phyloP scores from a whole-genome alignment of 2,888 invertebrate genomes.

The Aromia moschata region DNA sequence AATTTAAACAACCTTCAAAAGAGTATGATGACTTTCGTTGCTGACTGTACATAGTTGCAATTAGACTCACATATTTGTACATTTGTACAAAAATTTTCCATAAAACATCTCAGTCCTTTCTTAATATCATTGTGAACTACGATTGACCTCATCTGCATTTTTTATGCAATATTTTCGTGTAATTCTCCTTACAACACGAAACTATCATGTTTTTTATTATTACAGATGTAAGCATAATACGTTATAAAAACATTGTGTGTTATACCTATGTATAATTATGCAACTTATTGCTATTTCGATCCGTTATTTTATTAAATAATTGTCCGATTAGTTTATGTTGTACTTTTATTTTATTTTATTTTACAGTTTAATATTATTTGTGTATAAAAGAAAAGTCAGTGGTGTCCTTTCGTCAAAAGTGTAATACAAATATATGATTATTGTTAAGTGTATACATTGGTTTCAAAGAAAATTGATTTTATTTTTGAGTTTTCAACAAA shows the following conservation, averaged over 20 bases:
- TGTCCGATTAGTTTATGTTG: constrained; percentile 6
- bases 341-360: constrained; percentile 18
- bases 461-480: no score
- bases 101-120: background rate
- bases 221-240: constrained; percentile 18
- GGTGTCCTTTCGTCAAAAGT: no score
- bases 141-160: constrained; percentile 5
- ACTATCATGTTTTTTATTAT: constrained; percentile 10
- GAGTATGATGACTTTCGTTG: no score
- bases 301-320: constrained; percentile 5
- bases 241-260: constrained; percentile 17
- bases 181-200: constrained; percentile 7
- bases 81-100: no score
- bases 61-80: no score
- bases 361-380: no score
- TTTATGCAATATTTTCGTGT: constrained; percentile 8
- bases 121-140: background rate
- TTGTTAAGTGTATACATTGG: no score
- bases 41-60: no score
- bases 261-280: constrained; percentile 15
- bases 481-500: no score
- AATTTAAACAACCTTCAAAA: no score
- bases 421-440: no score
- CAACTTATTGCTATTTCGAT: constrained; percentile 11
- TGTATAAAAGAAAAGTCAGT: no score